phyloP scores from a whole-genome alignment of 2,888 invertebrate genomes.

The Platycheirus albimanus region DNA sequence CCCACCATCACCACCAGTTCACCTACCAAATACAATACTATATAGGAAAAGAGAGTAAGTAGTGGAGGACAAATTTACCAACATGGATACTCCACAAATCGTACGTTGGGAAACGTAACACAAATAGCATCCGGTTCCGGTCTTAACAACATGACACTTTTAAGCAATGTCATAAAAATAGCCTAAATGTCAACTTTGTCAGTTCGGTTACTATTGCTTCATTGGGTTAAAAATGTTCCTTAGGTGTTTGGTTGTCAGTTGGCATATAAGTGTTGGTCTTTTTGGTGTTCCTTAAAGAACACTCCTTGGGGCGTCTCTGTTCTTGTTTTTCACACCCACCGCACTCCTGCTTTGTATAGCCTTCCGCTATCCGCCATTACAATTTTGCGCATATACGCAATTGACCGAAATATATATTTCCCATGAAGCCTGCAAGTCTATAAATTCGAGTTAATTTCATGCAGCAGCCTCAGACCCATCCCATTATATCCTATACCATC shows the following conservation, averaged over 20 bases:
- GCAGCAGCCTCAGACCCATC: slow-evolving; percentile 61
- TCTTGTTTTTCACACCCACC: background rate
- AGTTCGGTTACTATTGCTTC: slow-evolving; percentile 40
- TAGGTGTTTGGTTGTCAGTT: slow-evolving; percentile 28
- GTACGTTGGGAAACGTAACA: slow-evolving; percentile 73
- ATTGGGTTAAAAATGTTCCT: background rate
- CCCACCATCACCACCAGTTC: background rate
- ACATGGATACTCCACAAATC: slow-evolving; percentile 65
- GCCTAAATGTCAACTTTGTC: slow-evolving; percentile 71
- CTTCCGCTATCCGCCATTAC: slow-evolving; percentile 29
- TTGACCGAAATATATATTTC: slow-evolving; percentile 67
- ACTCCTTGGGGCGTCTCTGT: background rate
- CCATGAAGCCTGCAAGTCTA: slow-evolving; percentile 60
- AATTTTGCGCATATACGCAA: slow-evolving; percentile 69
- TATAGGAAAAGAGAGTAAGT: background rate
- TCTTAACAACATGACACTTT: slow-evolving; percentile 73
- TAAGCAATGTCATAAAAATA: slow-evolving; percentile 70
- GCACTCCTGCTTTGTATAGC: background rate
- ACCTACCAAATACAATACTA: background rate
- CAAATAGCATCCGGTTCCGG: slow-evolving; percentile 74
- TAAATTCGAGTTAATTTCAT: slow-evolving; percentile 68
- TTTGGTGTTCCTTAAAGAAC: background rate
- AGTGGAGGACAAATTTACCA: slow-evolving; percentile 55
- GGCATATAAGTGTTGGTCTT: slow-evolving; percentile 1
- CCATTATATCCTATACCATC: slow-evolving; percentile 4